A percentile compares a stretch with the other conserved stretches of the same genome.
phyloP scores from a whole-genome alignment of 2,113 vertebrate genomes.

The Podarcis raffonei region DNA sequence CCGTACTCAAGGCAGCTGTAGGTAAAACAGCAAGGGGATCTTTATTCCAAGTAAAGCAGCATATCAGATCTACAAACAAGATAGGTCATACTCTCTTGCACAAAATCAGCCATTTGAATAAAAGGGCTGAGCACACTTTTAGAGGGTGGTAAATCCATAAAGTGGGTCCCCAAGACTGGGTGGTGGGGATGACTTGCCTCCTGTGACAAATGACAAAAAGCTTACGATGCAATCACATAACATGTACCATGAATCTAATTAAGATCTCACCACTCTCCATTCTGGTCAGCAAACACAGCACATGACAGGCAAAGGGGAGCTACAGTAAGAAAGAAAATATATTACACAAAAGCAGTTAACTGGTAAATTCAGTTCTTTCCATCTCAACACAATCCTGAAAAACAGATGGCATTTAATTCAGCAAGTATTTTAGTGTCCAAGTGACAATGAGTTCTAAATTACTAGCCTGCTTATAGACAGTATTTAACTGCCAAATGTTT shows the following conservation, averaged over 20 bases:
- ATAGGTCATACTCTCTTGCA: neutral
- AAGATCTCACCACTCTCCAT: conserved; percentile 85
- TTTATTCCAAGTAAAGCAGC: neutral
- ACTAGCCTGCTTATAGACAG: no score
- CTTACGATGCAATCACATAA: neutral
- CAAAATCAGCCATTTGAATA: neutral
- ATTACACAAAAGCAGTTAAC: conserved; percentile 9
- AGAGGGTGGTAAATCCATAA: neutral
- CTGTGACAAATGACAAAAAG: neutral
- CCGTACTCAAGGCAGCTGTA: neutral
- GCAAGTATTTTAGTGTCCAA: neutral
- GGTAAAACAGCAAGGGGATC: neutral
- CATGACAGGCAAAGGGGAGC: conserved; percentile 89
- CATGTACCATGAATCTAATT: neutral
- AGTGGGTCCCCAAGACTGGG: neutral
- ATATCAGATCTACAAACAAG: neutral
- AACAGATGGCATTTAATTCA: neutral
- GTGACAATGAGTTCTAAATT: neutral
- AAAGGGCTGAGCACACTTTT: neutral
- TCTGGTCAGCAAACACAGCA: conserved; percentile 91
- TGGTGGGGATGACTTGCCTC: neutral
- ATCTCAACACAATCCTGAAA: neutral
- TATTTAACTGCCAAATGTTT: no score
- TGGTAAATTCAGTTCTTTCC: neutral
- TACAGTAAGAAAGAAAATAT: conserved; percentile 76